phyloP scores from a whole-genome alignment of 1,140 invertebrate genomes.

The Calliphora vicina region DNA sequence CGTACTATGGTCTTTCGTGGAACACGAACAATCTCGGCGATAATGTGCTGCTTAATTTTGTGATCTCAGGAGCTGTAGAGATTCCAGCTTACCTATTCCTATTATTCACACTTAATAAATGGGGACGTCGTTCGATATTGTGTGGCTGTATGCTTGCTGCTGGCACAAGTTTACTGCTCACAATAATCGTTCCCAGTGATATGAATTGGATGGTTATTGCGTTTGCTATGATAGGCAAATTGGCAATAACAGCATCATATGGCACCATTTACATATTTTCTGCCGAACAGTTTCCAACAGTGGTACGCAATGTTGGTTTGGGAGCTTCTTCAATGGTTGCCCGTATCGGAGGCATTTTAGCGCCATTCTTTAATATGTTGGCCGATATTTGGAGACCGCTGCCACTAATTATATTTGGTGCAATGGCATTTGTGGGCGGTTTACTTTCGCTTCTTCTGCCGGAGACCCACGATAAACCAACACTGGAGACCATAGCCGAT shows the following conservation, averaged over 20 bases:
- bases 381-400: constrained; percentile 72
- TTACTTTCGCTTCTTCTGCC: constrained; percentile 74
- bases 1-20: constrained; percentile 85
- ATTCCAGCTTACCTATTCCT: constrained; percentile 77
- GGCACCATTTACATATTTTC: constrained; percentile 83
- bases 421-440: constrained; percentile 71
- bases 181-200: constrained; percentile 68
- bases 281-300: constrained; percentile 85
- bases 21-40: constrained; percentile 78
- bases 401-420: constrained; percentile 78
- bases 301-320: constrained; percentile 80
- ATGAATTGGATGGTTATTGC: constrained; percentile 70
- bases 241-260: constrained; percentile 83
- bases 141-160: constrained; percentile 76
- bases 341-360: constrained; percentile 78
- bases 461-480: constrained; percentile 77
- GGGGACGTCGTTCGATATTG: constrained; percentile 75
- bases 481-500: constrained; percentile 79
- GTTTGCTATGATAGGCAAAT: constrained; percentile 82
- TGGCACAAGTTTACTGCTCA: constrained; percentile 70
- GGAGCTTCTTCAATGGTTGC: constrained; percentile 81
- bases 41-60: constrained; percentile 79
- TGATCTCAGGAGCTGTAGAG: constrained; percentile 79
- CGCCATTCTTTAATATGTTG: constrained; percentile 75
- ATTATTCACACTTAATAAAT: constrained; percentile 75